Percentiles rank a stretch among this genome's conserved stretches.
Conservation (phyloP, 2,797 vertebrate genomes). For the Gambusia yucatana region DNA sequence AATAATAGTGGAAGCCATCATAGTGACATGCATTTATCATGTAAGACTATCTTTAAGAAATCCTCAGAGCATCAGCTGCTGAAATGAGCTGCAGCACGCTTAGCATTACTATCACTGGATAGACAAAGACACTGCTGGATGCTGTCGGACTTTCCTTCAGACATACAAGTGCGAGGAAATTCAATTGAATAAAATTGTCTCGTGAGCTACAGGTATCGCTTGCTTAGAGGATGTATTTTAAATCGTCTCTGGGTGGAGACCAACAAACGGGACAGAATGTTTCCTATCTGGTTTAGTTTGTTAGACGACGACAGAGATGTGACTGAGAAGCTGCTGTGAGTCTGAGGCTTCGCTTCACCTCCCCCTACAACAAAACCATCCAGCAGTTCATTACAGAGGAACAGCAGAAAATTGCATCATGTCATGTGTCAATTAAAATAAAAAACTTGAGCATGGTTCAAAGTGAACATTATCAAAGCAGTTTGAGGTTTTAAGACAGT, state of each 20-base stretch:
- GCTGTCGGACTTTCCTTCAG: neutral
- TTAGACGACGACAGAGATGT: neutral
- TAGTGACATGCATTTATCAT: slow-evolving; percentile 68
- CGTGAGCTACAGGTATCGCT: neutral
- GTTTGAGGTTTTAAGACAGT: neutral
- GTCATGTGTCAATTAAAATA: slow-evolving; percentile 21
- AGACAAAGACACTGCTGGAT: slow-evolving; percentile 1
- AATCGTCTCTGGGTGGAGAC: neutral
- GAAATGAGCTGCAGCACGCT: slow-evolving; percentile 36
- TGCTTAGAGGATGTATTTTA: neutral
- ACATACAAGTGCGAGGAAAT: neutral
- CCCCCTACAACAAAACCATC: neutral
- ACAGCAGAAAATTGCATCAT: slow-evolving; percentile 16
- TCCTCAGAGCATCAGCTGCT: slow-evolving; percentile 21
- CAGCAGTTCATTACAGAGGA: neutral
- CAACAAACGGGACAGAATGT: neutral
- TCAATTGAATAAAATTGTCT: neutral
- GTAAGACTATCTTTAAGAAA: slow-evolving; percentile 32
- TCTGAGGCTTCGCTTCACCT: slow-evolving; percentile 4
- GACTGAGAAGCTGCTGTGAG: slow-evolving; percentile 1
- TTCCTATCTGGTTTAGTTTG: neutral
- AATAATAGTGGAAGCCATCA: slow-evolving; percentile 55
- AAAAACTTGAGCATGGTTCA: slow-evolving; percentile 16
- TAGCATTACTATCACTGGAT: slow-evolving; percentile 33
- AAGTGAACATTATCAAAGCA: slow-evolving; percentile 9